Conservation (phyloP, 2,113 vertebrate species). For the Noturus placidus region DNA sequence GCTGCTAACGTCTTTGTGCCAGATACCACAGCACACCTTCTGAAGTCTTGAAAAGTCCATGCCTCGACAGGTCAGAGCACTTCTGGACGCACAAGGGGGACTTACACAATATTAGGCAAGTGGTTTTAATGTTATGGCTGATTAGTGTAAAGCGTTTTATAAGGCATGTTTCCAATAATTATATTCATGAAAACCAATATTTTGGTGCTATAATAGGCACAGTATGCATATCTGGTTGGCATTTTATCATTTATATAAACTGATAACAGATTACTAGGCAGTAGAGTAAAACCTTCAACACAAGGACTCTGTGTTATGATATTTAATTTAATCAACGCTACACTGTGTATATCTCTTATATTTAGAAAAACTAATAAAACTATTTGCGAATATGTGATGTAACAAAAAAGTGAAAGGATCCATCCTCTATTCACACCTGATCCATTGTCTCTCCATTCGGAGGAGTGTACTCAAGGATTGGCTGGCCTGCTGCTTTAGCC, state of each 20-base stretch:
- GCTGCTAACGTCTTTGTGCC: too few relatives aligned
- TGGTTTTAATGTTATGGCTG: too few relatives aligned
- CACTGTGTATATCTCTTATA: not conserved
- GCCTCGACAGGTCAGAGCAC: too few relatives aligned
- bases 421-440: slow-evolving; percentile 72
- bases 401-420: not conserved
- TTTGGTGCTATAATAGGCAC: not conserved
- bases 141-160: not conserved
- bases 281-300: not conserved
- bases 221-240: not conserved
- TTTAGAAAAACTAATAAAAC: not conserved
- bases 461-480: slow-evolving; percentile 80
- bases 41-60: too few relatives aligned
- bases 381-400: not conserved
- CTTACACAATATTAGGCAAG: too few relatives aligned
- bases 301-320: not conserved
- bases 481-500: slow-evolving; percentile 81
- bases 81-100: too few relatives aligned
- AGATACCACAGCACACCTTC: too few relatives aligned
- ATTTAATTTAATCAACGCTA: not conserved
- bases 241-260: not conserved
- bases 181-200: not conserved
- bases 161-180: not conserved
- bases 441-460: slow-evolving; percentile 86
- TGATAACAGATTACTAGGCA: not conserved